Evolutionary conservation across 2,113 vertebrate species (phyloP), one percentile per base, ranked within the genome.

Genomic region (Callaeas wilsoni): DNA sequence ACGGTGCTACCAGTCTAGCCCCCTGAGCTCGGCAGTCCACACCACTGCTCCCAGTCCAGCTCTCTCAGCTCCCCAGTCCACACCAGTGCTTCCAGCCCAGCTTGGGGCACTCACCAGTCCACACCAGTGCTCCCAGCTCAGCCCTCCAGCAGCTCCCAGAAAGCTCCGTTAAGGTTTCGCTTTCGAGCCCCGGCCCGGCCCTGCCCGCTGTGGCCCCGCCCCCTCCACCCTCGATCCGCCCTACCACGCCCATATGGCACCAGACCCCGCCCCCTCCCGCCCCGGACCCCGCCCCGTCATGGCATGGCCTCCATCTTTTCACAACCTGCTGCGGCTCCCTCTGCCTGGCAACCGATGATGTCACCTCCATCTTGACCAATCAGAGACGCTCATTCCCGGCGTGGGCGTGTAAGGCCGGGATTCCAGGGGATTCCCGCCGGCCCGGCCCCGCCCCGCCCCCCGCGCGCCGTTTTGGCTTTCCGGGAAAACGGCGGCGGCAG

Each of bases 321-420:
- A 0, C 44, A 50, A 59, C 16, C 37, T 4, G 13, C 21, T 18
- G 17, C 26, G 4, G 17, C 44, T 44, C 5, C 9, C 6, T 53
- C 55, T 10, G 29, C 84, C 73, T 4, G 23, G 73, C 29, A 62
- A 87, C 84, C 29, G 27, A 33, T 87, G 22, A 87, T 8, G 84
- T 23, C 16, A 5, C 4, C 1, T 0, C 1, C 8, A 0, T 0
- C 0, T 0, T 4, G 16, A 29, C 84, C n/a, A 87, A 39, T 87
- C 39, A 39, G 8, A 4, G 13, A 0, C 3, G 6, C 12, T 7
- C 1, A 0, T 2, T 12, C 1, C 9, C 0, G 6, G 9, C 3
- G 16, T 14, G 62, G 44, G 62, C 37, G 44, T 7, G 42, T 4
- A 35, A 13, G 8, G 6, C 16, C 9, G 56, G 26, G 26, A 37